Evolutionary conservation across 1,140 invertebrate genomes (phyloP).

Genomic region (Cataglyphis hispanica): DNA sequence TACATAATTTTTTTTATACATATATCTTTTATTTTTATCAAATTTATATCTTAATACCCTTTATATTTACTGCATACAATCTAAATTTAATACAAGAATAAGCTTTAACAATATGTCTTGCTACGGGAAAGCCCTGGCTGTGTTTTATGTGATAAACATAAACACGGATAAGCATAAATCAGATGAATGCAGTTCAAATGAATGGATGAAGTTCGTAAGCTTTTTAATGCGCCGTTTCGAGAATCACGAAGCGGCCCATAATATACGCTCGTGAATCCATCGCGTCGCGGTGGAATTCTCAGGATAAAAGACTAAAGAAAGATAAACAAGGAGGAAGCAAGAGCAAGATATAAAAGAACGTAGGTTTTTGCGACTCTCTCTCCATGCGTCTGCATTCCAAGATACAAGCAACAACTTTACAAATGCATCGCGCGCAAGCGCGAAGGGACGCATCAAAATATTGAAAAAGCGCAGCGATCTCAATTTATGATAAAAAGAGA

Average conservation of each 20-base stretch:
- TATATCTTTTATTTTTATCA: neutral
- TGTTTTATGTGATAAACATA: neutral
- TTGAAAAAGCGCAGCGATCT: neutral
- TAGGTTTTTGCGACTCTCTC: slow-evolving; percentile 78
- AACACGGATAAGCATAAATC: slow-evolving; percentile 47
- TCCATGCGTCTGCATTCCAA: slow-evolving; percentile 79
- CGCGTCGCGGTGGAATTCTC: neutral
- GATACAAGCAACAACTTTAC: slow-evolving; percentile 79
- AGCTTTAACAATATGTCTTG: neutral
- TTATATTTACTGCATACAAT: neutral
- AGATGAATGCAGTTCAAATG: neutral
- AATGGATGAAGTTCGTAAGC: slow-evolving; percentile 31
- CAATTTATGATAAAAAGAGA: neutral
- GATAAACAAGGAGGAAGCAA: slow-evolving; percentile 52
- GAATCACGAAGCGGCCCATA: slow-evolving; percentile 16
- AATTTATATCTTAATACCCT: neutral
- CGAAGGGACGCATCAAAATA: neutral
- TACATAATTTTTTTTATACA: neutral
- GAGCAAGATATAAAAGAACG: slow-evolving; percentile 70
- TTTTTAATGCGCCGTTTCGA: slow-evolving; percentile 26
- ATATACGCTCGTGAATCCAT: slow-evolving; percentile 15
- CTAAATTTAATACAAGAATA: neutral
- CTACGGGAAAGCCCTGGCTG: neutral
- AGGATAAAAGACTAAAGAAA: slow-evolving; percentile 40
- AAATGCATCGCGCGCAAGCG: slow-evolving; percentile 47